Evolutionary conservation across 1,140 invertebrate species (phyloP).

Genomic region (Megalopta genalis): DNA sequence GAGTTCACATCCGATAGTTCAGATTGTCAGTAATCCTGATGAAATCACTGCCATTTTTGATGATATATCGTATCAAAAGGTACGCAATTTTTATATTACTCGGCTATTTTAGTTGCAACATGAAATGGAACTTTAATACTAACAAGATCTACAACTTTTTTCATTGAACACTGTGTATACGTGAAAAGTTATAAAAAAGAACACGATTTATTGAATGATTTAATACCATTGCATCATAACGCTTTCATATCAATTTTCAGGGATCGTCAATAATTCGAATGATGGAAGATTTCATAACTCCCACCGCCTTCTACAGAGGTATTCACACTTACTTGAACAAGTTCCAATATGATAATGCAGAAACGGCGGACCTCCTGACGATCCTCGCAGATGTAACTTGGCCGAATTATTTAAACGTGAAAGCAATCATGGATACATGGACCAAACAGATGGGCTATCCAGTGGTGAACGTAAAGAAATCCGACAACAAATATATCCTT

Average conservation of each 20-base stretch:
- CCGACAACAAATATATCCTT: constrained; percentile 81
- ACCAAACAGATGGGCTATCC: constrained; percentile 96
- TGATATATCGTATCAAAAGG: constrained; percentile 95
- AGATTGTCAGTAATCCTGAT: constrained; percentile 90
- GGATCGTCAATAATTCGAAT: constrained; percentile 94
- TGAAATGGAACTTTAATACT: no score
- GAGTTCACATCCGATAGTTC: constrained; percentile 93
- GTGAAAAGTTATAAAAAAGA: no score
- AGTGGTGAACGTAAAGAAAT: constrained; percentile 83
- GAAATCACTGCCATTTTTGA: constrained; percentile 97
- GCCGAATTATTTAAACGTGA: constrained; percentile 80
- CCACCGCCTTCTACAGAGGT: constrained; percentile 86
- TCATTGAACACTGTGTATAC: no score
- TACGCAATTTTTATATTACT: no score
- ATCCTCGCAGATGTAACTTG: constrained; percentile 81
- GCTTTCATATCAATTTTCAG: constrained; percentile 77
- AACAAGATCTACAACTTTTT: no score
- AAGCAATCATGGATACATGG: constrained; percentile 94
- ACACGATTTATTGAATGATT: no score
- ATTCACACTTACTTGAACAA: constrained; percentile 88
- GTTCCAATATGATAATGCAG: constrained; percentile 87
- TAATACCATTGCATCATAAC: no score
- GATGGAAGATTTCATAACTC: constrained; percentile 91
- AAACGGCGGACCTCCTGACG: constrained; percentile 88
- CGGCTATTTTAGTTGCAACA: no score